Base-by-base conservation (phyloP, 2,113 vertebrate species). In the Ailuropoda melanoleuca region DNA sequence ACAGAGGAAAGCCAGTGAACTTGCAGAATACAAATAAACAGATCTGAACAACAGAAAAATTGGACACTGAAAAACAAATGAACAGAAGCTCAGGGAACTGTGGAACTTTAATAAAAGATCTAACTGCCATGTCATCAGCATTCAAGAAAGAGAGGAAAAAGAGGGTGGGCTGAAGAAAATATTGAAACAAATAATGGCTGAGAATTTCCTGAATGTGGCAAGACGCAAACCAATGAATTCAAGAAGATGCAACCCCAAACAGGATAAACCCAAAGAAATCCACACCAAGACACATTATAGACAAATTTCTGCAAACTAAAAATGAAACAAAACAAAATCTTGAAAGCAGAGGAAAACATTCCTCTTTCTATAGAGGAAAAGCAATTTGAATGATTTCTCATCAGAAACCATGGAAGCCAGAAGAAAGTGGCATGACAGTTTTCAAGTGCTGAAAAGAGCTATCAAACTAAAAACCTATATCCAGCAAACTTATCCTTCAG, bases 331-430 rank as follows among this genome's bases (percentile, higher is more conserved):
- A 37, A 46, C 43, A 43, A 92, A 62, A 75, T 19, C 17, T 74
- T 80, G 39, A 55, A 95, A 94, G 46, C 34, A 88, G n/a, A 92
- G 39, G 55, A 84, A 89, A 81, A 46, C 6, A 60, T 43, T 58
- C 46, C 11, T 48, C 87, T 85, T 60, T 17, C 55, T 72, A 31
- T 37, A 43, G 37, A 68, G n/a, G 53, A 37, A 74, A 81, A 93
- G 55, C 46, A 83, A 72, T 39, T 78, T 80, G 66, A 93, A 90
- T 95, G 29, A 53, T 87, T 96, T 96, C 60, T 96, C 68, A 55
- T 78, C 13, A 29, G 80, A 87, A 77, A 58, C 66, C 50, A 77
- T 56, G 31, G 18, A 64, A 8, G 58, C 43, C 34, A 95, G 75
- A 89, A 83, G n/a, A 19, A 97, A 86, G 66, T 68, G 78, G 31